Conservation (phyloP, 2,888 invertebrate genomes). For the Diaprepes abbreviatus region DNA sequence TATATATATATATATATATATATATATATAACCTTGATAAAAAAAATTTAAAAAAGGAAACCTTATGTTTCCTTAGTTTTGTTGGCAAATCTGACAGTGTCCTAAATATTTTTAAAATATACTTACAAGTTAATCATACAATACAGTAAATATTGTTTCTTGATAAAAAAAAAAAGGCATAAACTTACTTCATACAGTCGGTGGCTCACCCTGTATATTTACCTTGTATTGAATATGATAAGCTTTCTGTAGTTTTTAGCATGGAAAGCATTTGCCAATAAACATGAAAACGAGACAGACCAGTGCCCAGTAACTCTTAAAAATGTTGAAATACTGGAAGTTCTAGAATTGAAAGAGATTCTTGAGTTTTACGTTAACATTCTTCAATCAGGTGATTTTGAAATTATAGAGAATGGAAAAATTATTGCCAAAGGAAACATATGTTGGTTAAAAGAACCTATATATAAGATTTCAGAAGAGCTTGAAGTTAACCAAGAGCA, state of each 20-base stretch:
- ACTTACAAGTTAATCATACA: too few species aligned
- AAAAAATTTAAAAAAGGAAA: too few species aligned
- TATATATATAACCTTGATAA: too few species aligned
- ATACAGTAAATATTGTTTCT: too few species aligned
- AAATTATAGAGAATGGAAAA: slow-evolving; percentile 8
- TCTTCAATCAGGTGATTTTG: slow-evolving; percentile 13
- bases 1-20: too few species aligned
- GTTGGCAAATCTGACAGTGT: too few species aligned
- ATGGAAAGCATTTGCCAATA: slow-evolving; percentile 24
- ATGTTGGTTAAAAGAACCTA: not conserved
- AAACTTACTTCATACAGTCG: too few species aligned
- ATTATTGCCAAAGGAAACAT: slow-evolving; percentile 19
- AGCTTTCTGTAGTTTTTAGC: slow-evolving; percentile 29
- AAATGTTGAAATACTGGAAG: not conserved
- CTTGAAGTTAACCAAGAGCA: not conserved
- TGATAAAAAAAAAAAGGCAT: too few species aligned
- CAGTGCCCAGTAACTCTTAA: slow-evolving; percentile 23
- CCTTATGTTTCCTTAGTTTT: too few species aligned
- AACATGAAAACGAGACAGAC: not conserved
- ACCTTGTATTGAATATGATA: not conserved
- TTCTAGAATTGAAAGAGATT: not conserved
- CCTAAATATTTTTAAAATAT: too few species aligned
- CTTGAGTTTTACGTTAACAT: slow-evolving; percentile 23
- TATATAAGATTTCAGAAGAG: not conserved
- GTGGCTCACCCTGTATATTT: too few species aligned